These are phyloP conservation scores for Adelosebastes latens DNA, from an alignment of 2,797 vertebrate species.

Conservation along the genomic window DNA sequence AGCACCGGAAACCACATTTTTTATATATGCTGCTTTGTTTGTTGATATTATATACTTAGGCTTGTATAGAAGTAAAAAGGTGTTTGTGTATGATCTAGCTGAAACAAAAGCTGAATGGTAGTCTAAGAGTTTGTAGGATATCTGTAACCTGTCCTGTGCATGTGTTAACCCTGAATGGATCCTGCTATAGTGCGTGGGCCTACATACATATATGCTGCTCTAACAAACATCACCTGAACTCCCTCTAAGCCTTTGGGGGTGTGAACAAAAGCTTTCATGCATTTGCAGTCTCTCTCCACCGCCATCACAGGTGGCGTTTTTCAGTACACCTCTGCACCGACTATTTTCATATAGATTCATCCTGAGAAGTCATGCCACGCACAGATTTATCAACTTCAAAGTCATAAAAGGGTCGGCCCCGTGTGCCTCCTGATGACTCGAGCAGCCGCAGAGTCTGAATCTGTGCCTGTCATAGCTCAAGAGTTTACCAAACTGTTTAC, in stretches of 20 bases:
- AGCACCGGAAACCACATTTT: constrained; percentile 48
- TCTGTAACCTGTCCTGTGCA: constrained; percentile 75
- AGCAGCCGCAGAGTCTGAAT: constrained; percentile 58
- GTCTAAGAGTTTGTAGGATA: constrained; percentile 61
- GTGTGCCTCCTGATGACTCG: constrained; percentile 44
- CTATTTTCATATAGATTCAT: constrained; percentile 48
- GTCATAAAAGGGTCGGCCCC: constrained; percentile 16
- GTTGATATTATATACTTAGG: constrained; percentile 64
- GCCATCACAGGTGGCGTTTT: constrained; percentile 22
- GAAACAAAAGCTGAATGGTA: constrained; percentile 56
- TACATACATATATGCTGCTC: constrained; percentile 79
- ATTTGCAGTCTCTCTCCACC: constrained; percentile 44
- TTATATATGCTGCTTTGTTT: constrained; percentile 71
- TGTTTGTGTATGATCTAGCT: constrained; percentile 68
- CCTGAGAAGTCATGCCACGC: constrained; percentile 57
- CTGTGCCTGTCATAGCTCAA: constrained; percentile 75
- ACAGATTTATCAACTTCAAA: constrained; percentile 56
- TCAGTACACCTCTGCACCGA: constrained; percentile 46
- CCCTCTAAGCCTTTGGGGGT: constrained; percentile 48
- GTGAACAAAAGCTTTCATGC: constrained; percentile 61
- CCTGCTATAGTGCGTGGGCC: constrained; percentile 64
- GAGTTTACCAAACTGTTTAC: constrained; percentile 77
- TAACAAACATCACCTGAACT: constrained; percentile 59
- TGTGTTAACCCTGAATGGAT: constrained; percentile 74
- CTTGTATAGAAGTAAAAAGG: constrained; percentile 63